Percentiles rank a stretch among this genome's conserved stretches.
phyloP scores from a whole-genome alignment of 2,888 invertebrate genomes.

The Camptogramma bilineatum region DNA sequence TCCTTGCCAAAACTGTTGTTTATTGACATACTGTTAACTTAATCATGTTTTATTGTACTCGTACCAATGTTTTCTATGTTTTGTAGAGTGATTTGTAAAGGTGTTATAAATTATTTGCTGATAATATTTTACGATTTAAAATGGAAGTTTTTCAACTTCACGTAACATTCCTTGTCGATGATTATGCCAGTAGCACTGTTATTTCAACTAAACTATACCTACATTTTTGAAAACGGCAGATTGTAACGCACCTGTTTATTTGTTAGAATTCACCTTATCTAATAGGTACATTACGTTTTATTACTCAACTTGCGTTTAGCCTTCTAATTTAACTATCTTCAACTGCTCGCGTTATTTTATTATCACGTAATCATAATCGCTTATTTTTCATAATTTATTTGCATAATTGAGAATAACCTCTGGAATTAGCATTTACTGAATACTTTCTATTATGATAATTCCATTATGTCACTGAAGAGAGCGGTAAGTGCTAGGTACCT shows the following conservation, averaged over 20 bases:
- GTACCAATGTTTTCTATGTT: no score
- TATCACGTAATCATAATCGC: slow-evolving; percentile 21
- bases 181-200: neutral
- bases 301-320: neutral
- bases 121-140: neutral
- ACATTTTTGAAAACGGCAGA: neutral
- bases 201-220: neutral
- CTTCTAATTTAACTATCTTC: neutral
- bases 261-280: neutral
- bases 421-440: slow-evolving; percentile 28
- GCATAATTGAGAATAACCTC: slow-evolving; percentile 32
- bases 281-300: neutral
- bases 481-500: slow-evolving; percentile 32
- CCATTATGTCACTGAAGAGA: slow-evolving; percentile 37
- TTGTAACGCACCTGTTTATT: no score
- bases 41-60: no score
- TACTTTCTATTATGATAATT: slow-evolving; percentile 38
- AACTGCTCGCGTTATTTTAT: neutral
- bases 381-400: slow-evolving; percentile 19
- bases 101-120: neutral
- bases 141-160: neutral
- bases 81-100: no score
- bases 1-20: neutral
- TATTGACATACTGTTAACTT: no score
- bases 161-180: neutral